Base-by-base conservation (phyloP, 2,797 vertebrate species). In the Chromis chromis region DNA sequence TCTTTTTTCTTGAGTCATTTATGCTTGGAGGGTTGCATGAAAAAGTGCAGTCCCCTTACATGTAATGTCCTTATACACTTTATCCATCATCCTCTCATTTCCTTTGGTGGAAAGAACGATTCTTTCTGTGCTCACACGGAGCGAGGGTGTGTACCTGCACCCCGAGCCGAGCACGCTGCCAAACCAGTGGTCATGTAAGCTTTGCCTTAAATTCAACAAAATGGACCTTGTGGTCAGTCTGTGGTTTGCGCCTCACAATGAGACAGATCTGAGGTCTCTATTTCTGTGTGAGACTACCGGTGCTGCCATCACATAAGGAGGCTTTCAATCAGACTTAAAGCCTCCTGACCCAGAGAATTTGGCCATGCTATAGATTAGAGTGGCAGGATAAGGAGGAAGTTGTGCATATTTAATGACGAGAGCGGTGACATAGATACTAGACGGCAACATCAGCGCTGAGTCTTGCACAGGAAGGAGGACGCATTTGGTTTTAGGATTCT, bases 61-160 rank as follows among this genome's bases (percentile, higher is more conserved):
- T 79, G 72, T 72, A 87, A 91, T 92, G 87, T 84, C 74, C 77
- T 91, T 74, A 67, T 70, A 67, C 76, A 83, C 87, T 91, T 89
- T 53, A 87, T 74, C 80, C 82, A 87, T 88, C 84, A 85, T 89
- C 86, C 79, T 87, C 89, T 93, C 88, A 91, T 92, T 93, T 94
- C 88, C 93, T 92, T 87, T 55, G 72, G 80, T 90, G 87, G 86
- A 89, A 93, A 93, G 79, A 94, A 87, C 81, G 59, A 77, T 86
- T 82, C 73, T 88, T 70, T 88, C 79, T 80, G 55, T 53, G 61
- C 77, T 86, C 81, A 62, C 80, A 84, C 66, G 78, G 81, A 67
- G 60, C 10, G 54, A 87, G 86, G 85, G 81, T 68, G 85, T 89
- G 86, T 89, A 65, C 71, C 70, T 79, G 72, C 72, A 75, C 75